These are phyloP conservation scores for Nowickia ferox DNA, from an alignment of 2,888 invertebrate genomes.

Conservation along the genomic window DNA sequence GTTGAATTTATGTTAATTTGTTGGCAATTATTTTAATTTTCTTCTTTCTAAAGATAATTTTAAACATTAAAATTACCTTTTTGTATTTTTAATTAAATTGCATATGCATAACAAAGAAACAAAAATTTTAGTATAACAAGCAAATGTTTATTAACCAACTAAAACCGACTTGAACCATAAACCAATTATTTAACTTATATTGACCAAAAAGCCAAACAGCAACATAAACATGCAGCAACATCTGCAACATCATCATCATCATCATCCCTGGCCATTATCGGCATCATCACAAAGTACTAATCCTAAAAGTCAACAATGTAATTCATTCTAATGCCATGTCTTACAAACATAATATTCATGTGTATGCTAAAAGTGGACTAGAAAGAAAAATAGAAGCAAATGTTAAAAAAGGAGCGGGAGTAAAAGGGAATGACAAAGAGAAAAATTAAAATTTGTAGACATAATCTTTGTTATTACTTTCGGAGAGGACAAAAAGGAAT, in stretches of 20 bases:
- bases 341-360: slow-evolving; percentile 59
- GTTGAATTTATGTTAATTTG: too few relatives aligned
- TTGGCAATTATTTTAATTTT: background rate
- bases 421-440: background rate
- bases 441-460: slow-evolving; percentile 13
- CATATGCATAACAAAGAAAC: slow-evolving; percentile 23
- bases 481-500: slow-evolving; percentile 27
- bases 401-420: background rate
- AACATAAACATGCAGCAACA: background rate
- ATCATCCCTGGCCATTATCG: slow-evolving; percentile 33
- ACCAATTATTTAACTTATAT: slow-evolving; percentile 59
- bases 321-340: slow-evolving; percentile 61
- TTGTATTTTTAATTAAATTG: slow-evolving; percentile 22
- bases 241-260: background rate
- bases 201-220: slow-evolving; percentile 34
- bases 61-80: background rate
- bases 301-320: slow-evolving; percentile 69
- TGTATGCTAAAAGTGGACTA: slow-evolving; percentile 19
- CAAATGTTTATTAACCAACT: slow-evolving; percentile 35
- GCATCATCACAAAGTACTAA: slow-evolving; percentile 52
- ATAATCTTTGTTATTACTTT: slow-evolving; percentile 58
- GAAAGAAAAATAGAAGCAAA: background rate
- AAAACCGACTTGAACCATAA: slow-evolving; percentile 33
- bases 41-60: background rate
- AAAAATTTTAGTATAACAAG: background rate